Evolutionary conservation across 2,888 invertebrate genomes (phyloP), one percentile per base, ranked within the genome.

Genomic region (Oscheius myriophilus): DNA sequence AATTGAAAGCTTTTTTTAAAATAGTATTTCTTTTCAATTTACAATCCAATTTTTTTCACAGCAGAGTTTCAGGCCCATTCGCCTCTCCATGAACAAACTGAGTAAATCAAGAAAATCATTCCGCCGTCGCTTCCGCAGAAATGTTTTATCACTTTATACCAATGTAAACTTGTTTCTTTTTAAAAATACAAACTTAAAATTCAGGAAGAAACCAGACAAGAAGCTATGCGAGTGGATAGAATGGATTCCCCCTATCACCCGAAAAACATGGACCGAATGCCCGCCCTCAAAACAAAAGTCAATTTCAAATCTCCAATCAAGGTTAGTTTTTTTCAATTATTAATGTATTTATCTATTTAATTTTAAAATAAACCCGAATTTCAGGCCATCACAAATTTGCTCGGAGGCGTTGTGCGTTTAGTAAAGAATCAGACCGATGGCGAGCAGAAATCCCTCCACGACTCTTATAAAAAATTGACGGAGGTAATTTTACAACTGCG

Each of bases 101-200:
- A 16, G 1, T 7, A 46, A 46, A 46, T 3, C 46, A 46, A 33
- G 39, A 23, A 23, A 63, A 39, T 25, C 25, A 9, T 14, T 14
- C 11, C 57, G 39, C 11, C 45, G 43, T 39, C 57, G 78, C 52
- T 33, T 69, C 33, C 71, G 74, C 42, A 68, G 78, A 43, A 75
- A 75, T 57, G 51, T 78, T 42, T 55, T 75, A 2, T 78, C 78
- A 11, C 58, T 78, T 1, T 78, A 75, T 51, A 54, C 69, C 6
- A 75, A 75, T 62, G 78, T 73, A 45, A 54, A 59, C 25, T 41
- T 42, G 25, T 2, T n/a, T 14, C 21, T 6, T 25, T 26, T 39
- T 39, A 21, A 16, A 49, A 62, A 62, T n/a, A 46, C 41, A 62
- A 33, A 26, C 25, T 62, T 62, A 21, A 4, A 2, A 1, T 74